These are phyloP conservation scores for Bombyx mandarina DNA, from an alignment of 1,140 invertebrate species.

Conservation along the genomic window DNA sequence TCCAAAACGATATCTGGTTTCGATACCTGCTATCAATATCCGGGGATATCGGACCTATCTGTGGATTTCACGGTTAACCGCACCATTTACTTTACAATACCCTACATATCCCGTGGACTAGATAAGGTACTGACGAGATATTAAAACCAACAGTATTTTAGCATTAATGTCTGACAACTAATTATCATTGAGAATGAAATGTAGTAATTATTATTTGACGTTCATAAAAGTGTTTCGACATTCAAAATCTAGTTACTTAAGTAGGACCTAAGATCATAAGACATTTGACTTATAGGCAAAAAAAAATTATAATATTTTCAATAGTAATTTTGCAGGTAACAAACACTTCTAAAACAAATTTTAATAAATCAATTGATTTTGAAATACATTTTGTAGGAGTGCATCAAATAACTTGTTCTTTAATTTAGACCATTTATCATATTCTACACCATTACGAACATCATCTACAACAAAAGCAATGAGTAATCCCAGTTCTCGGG, in stretches of 20 bases:
- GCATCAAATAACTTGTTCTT: background rate
- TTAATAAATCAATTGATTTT: background rate
- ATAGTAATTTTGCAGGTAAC: background rate
- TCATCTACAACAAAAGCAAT: constrained; percentile 35
- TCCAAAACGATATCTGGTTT: constrained; percentile 47
- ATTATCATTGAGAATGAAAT: too few species aligned
- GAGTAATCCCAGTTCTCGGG: constrained; percentile 43
- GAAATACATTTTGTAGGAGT: background rate
- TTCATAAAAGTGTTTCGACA: too few species aligned
- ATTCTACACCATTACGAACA: background rate
- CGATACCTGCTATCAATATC: constrained; percentile 58
- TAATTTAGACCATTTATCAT: constrained; percentile 3
- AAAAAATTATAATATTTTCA: too few species aligned
- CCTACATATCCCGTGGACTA: constrained; percentile 34
- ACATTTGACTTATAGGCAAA: too few species aligned
- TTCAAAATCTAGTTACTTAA: too few species aligned
- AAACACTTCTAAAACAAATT: background rate
- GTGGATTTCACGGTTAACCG: constrained; percentile 59
- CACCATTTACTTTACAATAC: constrained; percentile 50
- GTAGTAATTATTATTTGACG: too few species aligned
- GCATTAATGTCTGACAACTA: too few species aligned
- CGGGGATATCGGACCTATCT: constrained; percentile 51
- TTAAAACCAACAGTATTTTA: too few species aligned
- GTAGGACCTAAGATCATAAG: too few species aligned
- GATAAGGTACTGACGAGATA: constrained; percentile 44